phyloP scores from a whole-genome alignment of 2,797 vertebrate species.

The Otus scops region DNA sequence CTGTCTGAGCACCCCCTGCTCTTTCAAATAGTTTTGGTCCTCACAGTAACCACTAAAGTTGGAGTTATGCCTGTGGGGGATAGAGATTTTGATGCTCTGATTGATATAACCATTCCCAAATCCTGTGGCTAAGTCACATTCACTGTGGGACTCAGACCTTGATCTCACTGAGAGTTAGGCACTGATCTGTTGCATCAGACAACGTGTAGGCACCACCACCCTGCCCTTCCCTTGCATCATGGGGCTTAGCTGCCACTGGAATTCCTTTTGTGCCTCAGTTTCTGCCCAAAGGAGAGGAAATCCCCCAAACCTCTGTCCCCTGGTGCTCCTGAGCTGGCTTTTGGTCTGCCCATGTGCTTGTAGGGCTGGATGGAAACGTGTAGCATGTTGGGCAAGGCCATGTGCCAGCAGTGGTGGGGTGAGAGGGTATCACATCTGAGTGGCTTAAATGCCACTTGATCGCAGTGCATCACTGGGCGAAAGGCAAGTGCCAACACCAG shows the following conservation, averaged over 20 bases:
- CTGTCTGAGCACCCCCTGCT: not conserved
- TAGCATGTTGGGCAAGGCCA: not conserved
- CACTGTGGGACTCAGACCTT: not conserved
- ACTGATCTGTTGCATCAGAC: not conserved
- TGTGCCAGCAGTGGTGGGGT: not conserved
- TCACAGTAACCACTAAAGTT: not conserved
- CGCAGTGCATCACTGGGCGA: accelerated
- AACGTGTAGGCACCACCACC: not conserved
- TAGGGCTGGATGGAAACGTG: not conserved
- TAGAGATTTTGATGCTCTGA: not conserved
- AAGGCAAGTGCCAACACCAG: not conserved
- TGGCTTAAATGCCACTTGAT: not conserved
- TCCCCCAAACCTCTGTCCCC: not conserved
- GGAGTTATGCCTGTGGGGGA: not conserved
- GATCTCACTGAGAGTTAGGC: accelerated
- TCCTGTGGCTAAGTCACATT: accelerated
- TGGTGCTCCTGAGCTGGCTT: not conserved
- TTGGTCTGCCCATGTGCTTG: accelerated
- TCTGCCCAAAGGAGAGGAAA: not conserved
- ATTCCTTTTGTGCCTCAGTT: not conserved
- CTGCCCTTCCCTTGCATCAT: not conserved
- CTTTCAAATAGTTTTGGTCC: not conserved
- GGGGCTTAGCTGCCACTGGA: not conserved
- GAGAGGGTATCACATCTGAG: not conserved
- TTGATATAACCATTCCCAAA: not conserved